Evolutionary conservation across 2,797 vertebrate genomes (phyloP).

Genomic region (Adrianichthys oophorus): DNA sequence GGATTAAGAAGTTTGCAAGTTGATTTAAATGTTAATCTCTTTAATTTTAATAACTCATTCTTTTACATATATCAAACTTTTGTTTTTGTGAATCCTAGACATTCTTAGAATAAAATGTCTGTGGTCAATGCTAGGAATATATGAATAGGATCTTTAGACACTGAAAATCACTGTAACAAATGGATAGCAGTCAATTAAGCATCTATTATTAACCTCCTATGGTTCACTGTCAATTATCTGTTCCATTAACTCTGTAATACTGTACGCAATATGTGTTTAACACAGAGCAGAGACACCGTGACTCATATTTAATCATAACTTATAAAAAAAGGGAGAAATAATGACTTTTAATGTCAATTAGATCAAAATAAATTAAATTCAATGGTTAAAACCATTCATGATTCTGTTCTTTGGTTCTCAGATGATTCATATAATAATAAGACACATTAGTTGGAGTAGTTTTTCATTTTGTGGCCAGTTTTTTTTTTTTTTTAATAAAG

Average conservation of each 20-base stretch:
- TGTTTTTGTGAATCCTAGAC: constrained; percentile 30
- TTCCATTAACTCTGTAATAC: constrained; percentile 84
- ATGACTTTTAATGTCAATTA: constrained; percentile 75
- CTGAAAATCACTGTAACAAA: constrained; percentile 74
- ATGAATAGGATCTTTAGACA: constrained; percentile 56
- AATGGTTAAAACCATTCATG: constrained; percentile 75
- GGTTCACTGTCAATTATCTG: constrained; percentile 84
- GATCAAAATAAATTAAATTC: constrained; percentile 78
- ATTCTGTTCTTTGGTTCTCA: constrained; percentile 54
- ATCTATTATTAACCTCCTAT: constrained; percentile 84
- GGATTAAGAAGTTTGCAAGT: neutral
- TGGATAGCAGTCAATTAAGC: constrained; percentile 81
- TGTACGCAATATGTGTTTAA: constrained; percentile 79
- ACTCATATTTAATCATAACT: constrained; percentile 69
- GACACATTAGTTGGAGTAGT: constrained; percentile 70
- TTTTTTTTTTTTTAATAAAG: no score
- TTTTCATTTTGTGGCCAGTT: constrained; percentile 57
- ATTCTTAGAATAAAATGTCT: constrained; percentile 35
- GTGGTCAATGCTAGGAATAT: constrained; percentile 38
- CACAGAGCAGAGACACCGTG: constrained; percentile 67
- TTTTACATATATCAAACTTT: neutral
- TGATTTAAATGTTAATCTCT: neutral
- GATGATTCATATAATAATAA: constrained; percentile 79
- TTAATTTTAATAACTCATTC: neutral
- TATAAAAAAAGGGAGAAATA: constrained; percentile 64